Evolutionary conservation across 2,888 invertebrate genomes (phyloP), one percentile per base, ranked within the genome.

Genomic region (Xestoiulus laeticollis): DNA sequence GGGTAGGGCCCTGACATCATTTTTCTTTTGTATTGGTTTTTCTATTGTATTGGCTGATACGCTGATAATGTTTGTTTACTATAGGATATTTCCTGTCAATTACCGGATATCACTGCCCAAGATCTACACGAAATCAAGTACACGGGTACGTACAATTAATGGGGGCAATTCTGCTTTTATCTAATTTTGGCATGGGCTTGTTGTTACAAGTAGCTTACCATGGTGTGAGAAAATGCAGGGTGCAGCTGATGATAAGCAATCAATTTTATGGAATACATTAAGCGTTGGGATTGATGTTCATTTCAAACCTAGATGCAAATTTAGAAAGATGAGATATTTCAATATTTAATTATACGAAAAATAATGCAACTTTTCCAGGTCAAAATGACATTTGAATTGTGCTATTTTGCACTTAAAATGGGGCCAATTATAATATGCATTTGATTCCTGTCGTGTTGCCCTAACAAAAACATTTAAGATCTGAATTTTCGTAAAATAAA

Each of bases 61-160:
- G 32, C 43, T 68, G 16, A 14, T 87, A 83, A 86, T 86, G 86
- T 89, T 1, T 89, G 19, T 44, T 26, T 19, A 12, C 90, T 90
- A 10, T 89, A 91, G 91, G 92, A 92, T 89, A 91, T 94, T 83
- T 92, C 92, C 10, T 90, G 91, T 86, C 92, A 93, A 89, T 89
- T 94, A 53, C 93, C 93, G 33, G 93, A 93, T 90, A 92, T 92
- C 43, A 91, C 92, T 89, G 91, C 91, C 87, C 90, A 91, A 89
- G 92, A 92, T 87, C 89, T 93, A 53, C 92, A 92, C 88, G 91
- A 92, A 88, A 91, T 93, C 5, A 92, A 92, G 90, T 93, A 93
- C 89, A 91, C 92, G 90, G 93, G 92, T 92, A 68, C 22, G 22
- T 68, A 19, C 10, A 22, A 68, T 8, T 68, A 68, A 68, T 68